Evolutionary conservation across 2,888 invertebrate species (phyloP), one percentile per base, ranked within the genome.

Genomic region (Iselma pallidipennis): DNA sequence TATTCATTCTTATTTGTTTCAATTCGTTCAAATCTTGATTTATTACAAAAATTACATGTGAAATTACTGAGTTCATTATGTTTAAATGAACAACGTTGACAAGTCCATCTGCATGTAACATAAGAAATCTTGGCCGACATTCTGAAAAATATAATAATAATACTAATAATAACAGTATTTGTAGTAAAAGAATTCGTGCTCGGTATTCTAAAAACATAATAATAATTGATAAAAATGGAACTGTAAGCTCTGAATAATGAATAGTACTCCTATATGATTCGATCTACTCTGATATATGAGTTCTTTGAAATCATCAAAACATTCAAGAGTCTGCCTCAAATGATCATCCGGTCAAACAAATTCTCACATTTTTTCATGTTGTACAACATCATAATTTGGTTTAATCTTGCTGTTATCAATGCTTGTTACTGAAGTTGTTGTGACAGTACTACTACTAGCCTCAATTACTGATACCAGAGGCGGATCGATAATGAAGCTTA

Each of bases 31-130:
- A 9, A 5, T 6, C 10, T 21, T 50, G n/a, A 9, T 63, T 89
- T 88, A 73, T 89, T 89, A 78, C 95, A 95, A 72, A 92, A 92
- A 82, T 92, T 92, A 81, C 95, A 95, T 70, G 85, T 85, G 51
- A 89, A 88, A 66, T 89, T 89, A 87, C 90, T 91, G 76, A 92
- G 86, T 66, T 91, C 90, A 83, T 95, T 92, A 81, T 93, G 94
- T 64, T 92, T 90, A 83, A 91, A 95, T 78, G 94, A 93, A 82
- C 95, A 96, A 80, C 91, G 91, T 61, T 87, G 85, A 82, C 95
- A 95, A 68, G 92, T 92, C 95, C 95, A 95, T 88, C 92, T 91
- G 71, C 92, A 71, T 69, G 81, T 80, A 61, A 80, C 80, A 52
- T 74, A 71, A 21, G 75, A 71, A 76, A 79, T 78, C 63, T 80